Percentiles rank a stretch among this genome's conserved stretches.
Evolutionary conservation across 2,113 vertebrate species (phyloP).

Genomic region (Romanogobio albipinnatus): DNA sequence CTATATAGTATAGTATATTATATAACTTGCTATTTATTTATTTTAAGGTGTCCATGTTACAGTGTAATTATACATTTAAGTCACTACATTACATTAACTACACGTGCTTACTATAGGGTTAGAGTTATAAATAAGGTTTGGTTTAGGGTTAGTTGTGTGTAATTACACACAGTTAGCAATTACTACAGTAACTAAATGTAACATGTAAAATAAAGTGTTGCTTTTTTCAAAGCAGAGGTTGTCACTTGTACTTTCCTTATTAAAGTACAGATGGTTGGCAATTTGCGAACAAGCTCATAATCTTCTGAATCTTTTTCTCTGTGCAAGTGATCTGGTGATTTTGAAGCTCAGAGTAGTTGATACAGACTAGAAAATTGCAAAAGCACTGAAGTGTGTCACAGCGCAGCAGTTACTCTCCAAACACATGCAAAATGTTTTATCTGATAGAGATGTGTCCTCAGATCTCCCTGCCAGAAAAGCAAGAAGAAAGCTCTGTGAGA

Average conservation of each 20-base stretch:
- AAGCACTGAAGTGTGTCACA: conserved; percentile 63
- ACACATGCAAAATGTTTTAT: conserved; percentile 55
- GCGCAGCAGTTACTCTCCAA: conserved; percentile 59
- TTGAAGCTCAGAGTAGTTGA: conserved; percentile 62
- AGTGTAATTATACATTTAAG: too few relatives aligned
- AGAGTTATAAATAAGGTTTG: too few relatives aligned
- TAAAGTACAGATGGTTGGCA: not conserved
- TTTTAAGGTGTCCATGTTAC: too few relatives aligned
- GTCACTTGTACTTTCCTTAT: not conserved
- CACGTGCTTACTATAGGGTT: too few relatives aligned
- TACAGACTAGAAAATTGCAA: conserved; percentile 63
- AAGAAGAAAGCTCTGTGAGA: conserved; percentile 41
- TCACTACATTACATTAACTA: too few relatives aligned
- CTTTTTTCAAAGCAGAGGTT: not conserved
- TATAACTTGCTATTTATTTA: too few relatives aligned
- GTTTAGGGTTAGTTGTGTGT: too few relatives aligned
- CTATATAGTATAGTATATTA: too few relatives aligned
- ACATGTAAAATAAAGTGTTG: too few relatives aligned
- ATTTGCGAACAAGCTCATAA: not conserved
- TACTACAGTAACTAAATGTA: too few relatives aligned
- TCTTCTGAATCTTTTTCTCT: not conserved
- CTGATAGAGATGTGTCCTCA: conserved; percentile 57
- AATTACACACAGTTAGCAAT: too few relatives aligned
- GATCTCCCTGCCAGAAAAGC: conserved; percentile 52
- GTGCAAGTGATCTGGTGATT: conserved; percentile 45